Evolutionary conservation across 2,797 vertebrate genomes (phyloP).

Genomic region (Psittacula derbiana): DNA sequence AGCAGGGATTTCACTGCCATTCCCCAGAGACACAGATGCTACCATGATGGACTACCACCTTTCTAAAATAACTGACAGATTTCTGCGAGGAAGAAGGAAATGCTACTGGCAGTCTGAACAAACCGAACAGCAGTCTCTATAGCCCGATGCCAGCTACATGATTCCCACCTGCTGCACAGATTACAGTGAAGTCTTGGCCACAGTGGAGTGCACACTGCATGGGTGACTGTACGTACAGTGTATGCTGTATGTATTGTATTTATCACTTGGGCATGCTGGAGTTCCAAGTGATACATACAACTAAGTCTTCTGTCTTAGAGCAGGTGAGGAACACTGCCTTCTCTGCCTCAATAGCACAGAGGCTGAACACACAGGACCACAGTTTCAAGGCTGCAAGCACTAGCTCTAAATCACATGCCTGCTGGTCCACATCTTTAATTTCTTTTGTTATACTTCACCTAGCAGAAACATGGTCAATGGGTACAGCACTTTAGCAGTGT

Average conservation of each 20-base stretch:
- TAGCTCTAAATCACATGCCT: neutral
- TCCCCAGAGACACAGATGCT: neutral
- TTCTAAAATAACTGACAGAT: neutral
- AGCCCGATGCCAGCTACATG: neutral
- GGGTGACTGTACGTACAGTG: neutral
- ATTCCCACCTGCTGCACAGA: neutral
- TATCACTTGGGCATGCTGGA: accelerated
- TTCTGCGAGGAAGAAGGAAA: neutral
- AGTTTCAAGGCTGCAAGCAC: neutral
- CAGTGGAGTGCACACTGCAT: neutral
- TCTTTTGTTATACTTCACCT: neutral
- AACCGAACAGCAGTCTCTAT: neutral
- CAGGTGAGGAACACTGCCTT: neutral
- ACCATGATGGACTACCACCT: neutral
- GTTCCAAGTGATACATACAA: neutral
- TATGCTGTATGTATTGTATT: neutral
- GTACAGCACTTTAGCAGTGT: neutral
- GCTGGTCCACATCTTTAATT: neutral
- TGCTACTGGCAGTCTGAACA: neutral
- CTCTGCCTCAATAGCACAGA: neutral
- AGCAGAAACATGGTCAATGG: neutral
- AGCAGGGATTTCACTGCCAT: neutral
- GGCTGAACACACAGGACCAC: neutral
- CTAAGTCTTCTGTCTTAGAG: neutral
- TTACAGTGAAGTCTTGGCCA: neutral